Percentiles rank a stretch among this genome's conserved stretches.
Evolutionary conservation across 2,888 invertebrate genomes (phyloP).

Genomic region (Volucella bombylans): DNA sequence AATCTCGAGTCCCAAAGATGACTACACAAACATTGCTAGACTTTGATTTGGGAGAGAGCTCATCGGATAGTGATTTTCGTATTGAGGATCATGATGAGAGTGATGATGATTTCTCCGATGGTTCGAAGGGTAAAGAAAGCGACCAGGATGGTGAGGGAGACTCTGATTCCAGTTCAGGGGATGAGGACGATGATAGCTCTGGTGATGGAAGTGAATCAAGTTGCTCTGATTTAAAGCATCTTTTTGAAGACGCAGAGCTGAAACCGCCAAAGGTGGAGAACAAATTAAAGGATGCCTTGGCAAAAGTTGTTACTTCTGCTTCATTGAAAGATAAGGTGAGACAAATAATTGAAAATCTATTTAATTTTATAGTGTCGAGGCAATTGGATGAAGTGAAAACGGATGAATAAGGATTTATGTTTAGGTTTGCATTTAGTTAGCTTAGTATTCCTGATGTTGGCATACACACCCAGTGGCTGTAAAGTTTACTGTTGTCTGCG

Average conservation of each 20-base stretch:
- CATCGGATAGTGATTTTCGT: constrained; percentile 96
- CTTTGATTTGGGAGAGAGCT: constrained; percentile 94
- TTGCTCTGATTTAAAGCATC: constrained; percentile 77
- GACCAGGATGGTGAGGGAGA: constrained; percentile 82
- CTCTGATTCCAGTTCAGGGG: constrained; percentile 73
- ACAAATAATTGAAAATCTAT: constrained; percentile 3
- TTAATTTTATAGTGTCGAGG: constrained; percentile 74
- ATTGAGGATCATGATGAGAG: constrained; percentile 92
- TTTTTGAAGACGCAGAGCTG: constrained; percentile 76
- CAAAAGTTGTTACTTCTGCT: constrained; percentile 64
- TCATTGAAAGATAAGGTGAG: constrained; percentile 74
- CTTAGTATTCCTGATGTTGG: too few species aligned
- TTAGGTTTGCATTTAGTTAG: too few species aligned
- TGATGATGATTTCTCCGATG: constrained; percentile 83
- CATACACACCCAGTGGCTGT: too few species aligned
- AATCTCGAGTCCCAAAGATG: constrained; percentile 87
- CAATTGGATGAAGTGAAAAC: constrained; percentile 48
- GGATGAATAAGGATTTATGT: too few species aligned
- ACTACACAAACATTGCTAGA: constrained; percentile 89
- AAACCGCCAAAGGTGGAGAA: constrained; percentile 70
- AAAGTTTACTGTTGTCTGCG: too few species aligned
- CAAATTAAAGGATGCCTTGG: constrained; percentile 69
- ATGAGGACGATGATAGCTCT: constrained; percentile 79
- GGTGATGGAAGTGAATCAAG: constrained; percentile 71
- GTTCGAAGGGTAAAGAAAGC: constrained; percentile 85